These are phyloP conservation scores for Mesochorus sp. DNA, from an alignment of 2,888 invertebrate genomes.

Conservation along the genomic window DNA sequence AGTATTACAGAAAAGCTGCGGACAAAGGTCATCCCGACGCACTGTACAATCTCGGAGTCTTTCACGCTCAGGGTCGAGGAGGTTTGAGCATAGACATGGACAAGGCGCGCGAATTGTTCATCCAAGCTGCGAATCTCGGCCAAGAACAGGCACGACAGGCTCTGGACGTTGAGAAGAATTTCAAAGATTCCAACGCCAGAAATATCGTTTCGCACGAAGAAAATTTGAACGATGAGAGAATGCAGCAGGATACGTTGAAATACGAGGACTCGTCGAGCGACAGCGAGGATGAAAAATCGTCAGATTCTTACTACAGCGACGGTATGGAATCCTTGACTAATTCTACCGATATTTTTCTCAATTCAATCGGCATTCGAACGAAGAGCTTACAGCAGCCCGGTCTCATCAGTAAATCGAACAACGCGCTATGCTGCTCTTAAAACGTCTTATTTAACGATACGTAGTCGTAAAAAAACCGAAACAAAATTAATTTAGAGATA, in stretches of 20 bases:
- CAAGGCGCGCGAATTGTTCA: constrained; percentile 84
- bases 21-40: constrained; percentile 86
- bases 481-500: constrained; percentile 27
- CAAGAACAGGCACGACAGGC: constrained; percentile 85
- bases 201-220: constrained; percentile 24
- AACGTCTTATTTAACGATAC: background rate
- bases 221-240: constrained; percentile 20
- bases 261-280: background rate
- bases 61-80: constrained; percentile 86
- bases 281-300: constrained; percentile 11
- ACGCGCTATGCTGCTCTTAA: constrained; percentile 64
- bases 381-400: constrained; percentile 65
- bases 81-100: constrained; percentile 83
- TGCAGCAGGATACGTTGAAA: background rate
- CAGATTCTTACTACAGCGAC: constrained; percentile 28
- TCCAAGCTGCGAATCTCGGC: constrained; percentile 85
- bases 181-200: background rate
- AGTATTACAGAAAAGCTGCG: constrained; percentile 86
- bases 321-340: constrained; percentile 48
- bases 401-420: constrained; percentile 53
- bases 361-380: constrained; percentile 68
- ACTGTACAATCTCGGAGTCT: constrained; percentile 88
- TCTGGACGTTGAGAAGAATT: constrained; percentile 75
- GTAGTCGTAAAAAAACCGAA: no score
- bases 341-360: constrained; percentile 70